Base-by-base conservation (phyloP, 2,113 vertebrate species). In the Lophura nycthemera region DNA sequence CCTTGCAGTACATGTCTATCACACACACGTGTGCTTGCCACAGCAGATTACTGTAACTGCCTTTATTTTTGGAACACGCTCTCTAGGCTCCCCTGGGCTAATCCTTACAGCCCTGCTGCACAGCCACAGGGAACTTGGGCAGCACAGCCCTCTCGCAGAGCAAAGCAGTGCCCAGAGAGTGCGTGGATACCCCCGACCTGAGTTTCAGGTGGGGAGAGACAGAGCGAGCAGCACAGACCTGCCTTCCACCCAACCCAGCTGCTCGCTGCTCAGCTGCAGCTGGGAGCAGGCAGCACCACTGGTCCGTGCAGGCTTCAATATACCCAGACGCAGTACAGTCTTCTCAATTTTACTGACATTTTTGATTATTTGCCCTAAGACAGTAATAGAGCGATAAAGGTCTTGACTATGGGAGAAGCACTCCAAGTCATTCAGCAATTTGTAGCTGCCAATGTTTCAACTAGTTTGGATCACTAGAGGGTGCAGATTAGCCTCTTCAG, bases 401-500 rank as follows among this genome's bases (percentile, higher is more conserved):
- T 90, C 72, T 71, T 64, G 15, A 38, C 29, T 21, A 16, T 21
- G 14, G 14, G 11, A 74, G 38, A 93, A 90, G 25, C 0, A 0
- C 63, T 80, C 42, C 9, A 21, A 61, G 38, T 16, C 2, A 63
- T 77, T 71, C 12, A 22, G 9, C 56, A 67, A 88, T 91, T 93
- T 88, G 67, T 71, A 83, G 56, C 67, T 91, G 85, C 48, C 88
- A 30, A 20, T 70, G 88, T 90, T 86, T 93, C 86, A 83, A 21
- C 86, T 43, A 20, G 32, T 81, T 81, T 60, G 92, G 92, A 86
- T 96, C 96, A 96, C 93, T 96, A 96, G 93, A 94, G 93, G 88
- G 96, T 96, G 95, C 92, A 96, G 86, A 96, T 96, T 52, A 95
- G 92, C 92, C 95, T 94, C 56, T 80, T 90, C 79, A 43, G 38